phyloP scores from a whole-genome alignment of 2,888 invertebrate species.

The Digitonthophagus gazella region DNA sequence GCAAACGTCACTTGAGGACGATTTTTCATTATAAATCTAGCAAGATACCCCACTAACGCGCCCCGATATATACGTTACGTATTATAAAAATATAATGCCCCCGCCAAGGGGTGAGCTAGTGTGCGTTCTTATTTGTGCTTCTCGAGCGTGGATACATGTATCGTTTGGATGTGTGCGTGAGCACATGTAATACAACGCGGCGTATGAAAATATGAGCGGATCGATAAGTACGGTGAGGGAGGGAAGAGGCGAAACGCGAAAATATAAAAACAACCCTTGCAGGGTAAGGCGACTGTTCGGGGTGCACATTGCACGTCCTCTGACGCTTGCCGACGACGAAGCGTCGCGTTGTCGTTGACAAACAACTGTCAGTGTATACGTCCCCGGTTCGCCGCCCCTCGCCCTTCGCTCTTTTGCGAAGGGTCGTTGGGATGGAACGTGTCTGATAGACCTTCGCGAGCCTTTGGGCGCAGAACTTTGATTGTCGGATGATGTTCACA shows the following conservation, averaged over 20 bases:
- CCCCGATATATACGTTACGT: background rate
- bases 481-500: background rate
- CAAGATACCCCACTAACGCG: background rate
- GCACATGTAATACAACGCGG: background rate
- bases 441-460: background rate
- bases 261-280: background rate
- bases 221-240: background rate
- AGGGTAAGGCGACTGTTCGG: background rate
- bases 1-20: slow-evolving; percentile 18
- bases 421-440: background rate
- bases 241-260: background rate
- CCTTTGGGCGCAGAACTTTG: background rate
- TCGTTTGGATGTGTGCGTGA: background rate
- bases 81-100: background rate
- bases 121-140: background rate
- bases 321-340: background rate
- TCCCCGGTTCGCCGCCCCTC: background rate
- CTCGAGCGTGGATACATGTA: background rate
- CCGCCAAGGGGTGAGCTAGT: background rate
- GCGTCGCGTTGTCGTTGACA: background rate
- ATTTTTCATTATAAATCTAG: slow-evolving; percentile 17
- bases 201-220: background rate
- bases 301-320: background rate
- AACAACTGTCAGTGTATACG: background rate
- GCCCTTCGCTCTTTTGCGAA: background rate